A percentile compares a stretch with the other conserved stretches of the same genome.
These are phyloP conservation scores for Leptinotarsa juncta DNA, from an alignment of 2,888 invertebrate genomes.

Conservation along the genomic window DNA sequence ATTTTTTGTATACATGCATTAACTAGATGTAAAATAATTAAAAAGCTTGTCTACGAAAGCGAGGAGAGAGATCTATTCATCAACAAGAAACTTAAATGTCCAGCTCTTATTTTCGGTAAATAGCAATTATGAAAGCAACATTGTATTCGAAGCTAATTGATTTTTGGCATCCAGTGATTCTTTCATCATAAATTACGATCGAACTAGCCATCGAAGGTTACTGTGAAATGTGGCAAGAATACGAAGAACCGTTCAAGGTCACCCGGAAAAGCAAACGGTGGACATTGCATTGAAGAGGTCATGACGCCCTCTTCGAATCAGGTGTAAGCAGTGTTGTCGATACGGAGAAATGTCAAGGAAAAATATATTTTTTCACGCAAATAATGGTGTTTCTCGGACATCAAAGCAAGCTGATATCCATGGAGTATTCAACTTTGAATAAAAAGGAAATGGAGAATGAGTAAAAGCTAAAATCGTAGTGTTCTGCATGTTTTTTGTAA, in stretches of 20 bases:
- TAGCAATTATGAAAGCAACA: slow-evolving; percentile 32
- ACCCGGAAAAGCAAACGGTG: slow-evolving; percentile 61
- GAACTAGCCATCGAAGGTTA: slow-evolving; percentile 55
- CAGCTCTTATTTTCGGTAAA: background rate
- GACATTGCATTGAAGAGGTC: slow-evolving; percentile 60
- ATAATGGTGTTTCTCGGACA: background rate
- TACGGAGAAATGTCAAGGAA: background rate
- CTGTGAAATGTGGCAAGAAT: slow-evolving; percentile 33
- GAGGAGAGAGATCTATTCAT: slow-evolving; percentile 14
- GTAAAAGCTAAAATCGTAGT: too few species aligned
- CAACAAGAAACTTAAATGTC: slow-evolving; percentile 21
- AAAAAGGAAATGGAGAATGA: too few species aligned
- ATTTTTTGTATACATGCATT: slow-evolving; percentile 20
- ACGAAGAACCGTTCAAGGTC: slow-evolving; percentile 57
- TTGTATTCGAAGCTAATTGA: slow-evolving; percentile 37
- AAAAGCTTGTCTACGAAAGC: background rate
- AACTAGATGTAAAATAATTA: slow-evolving; percentile 10
- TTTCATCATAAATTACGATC: slow-evolving; percentile 53
- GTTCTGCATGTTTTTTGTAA: too few species aligned
- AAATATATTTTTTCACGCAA: background rate
- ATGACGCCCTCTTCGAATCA: slow-evolving; percentile 55
- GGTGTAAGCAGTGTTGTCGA: slow-evolving; percentile 51
- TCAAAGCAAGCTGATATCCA: too few species aligned
- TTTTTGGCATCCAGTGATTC: slow-evolving; percentile 40
- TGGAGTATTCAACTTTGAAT: too few species aligned